Conservation (phyloP, 2,797 vertebrate species). For the Coccyzus lansbergi region DNA sequence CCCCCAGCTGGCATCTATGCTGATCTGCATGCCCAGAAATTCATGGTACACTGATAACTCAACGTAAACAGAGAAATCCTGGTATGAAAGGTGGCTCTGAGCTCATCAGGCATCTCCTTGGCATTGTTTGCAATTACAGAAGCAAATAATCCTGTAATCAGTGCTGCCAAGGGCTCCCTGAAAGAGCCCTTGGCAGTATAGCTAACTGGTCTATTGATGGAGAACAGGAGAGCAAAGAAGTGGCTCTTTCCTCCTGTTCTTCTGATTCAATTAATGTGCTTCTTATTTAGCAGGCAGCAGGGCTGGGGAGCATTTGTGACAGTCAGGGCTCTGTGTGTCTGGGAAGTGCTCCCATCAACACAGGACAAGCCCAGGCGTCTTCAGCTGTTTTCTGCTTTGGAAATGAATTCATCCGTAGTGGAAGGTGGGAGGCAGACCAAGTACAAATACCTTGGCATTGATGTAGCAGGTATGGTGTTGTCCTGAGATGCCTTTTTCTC, state of each 20-base stretch:
- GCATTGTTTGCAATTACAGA: not conserved
- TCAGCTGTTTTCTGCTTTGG: slow-evolving; percentile 22
- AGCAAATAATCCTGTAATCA: not conserved
- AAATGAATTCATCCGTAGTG: slow-evolving; percentile 1
- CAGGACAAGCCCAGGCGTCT: not conserved
- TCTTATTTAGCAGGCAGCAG: slow-evolving; percentile 5
- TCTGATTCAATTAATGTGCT: not conserved
- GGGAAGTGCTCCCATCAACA: not conserved
- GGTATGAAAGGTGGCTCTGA: not conserved
- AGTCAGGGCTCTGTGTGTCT: not conserved
- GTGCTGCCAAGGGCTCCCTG: not conserved
- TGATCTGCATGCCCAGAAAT: not conserved
- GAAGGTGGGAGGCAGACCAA: slow-evolving; percentile 37
- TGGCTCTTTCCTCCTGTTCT: not conserved
- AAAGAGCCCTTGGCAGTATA: not conserved
- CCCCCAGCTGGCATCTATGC: not conserved
- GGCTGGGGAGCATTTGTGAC: not conserved
- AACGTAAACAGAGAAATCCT: not conserved
- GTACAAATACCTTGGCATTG: not conserved
- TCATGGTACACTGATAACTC: slow-evolving; percentile 12
- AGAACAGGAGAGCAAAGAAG: not conserved
- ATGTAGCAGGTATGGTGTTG: not conserved
- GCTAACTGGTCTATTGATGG: not conserved
- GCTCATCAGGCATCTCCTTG: not conserved
- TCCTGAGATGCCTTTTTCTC: slow-evolving; percentile 39